phyloP scores from a whole-genome alignment of 1,140 invertebrate species.

The Tetramorium parvispinum region DNA sequence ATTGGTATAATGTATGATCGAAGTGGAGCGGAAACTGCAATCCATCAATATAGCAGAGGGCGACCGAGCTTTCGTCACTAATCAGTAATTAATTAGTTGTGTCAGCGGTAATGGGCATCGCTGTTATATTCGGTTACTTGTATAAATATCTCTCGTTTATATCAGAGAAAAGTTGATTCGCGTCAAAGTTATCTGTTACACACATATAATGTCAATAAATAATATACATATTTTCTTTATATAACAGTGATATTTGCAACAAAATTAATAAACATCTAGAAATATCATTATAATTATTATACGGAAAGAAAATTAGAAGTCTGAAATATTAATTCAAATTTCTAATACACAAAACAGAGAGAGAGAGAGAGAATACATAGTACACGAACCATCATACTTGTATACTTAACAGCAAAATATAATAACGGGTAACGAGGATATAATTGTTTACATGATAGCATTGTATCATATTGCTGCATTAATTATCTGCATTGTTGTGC shows the following conservation, averaged over 20 bases:
- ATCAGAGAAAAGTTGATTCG: conserved; percentile 6
- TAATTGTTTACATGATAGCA: conserved; percentile 31
- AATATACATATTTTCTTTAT: background rate
- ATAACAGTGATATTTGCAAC: background rate
- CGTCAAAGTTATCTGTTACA: conserved; percentile 12
- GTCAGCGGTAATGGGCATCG: conserved; percentile 27
- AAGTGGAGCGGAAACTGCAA: conserved; percentile 74
- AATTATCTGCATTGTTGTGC: conserved; percentile 37
- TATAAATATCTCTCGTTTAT: conserved; percentile 34
- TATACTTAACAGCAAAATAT: background rate
- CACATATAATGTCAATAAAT: background rate
- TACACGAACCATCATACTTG: background rate
- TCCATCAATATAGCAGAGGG: conserved; percentile 75
- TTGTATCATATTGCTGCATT: conserved; percentile 16
- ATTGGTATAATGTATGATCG: conserved; percentile 44
- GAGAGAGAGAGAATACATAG: background rate
- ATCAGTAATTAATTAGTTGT: conserved; percentile 81
- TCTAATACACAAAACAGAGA: background rate
- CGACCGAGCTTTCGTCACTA: conserved; percentile 71
- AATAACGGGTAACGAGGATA: conserved; percentile 23
- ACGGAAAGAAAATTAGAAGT: background rate
- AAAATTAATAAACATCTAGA: background rate
- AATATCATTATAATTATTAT: background rate
- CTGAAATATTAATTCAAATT: background rate
- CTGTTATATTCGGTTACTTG: conserved; percentile 21